These are phyloP conservation scores for Andrena hattorfiana DNA, from an alignment of 2,888 invertebrate genomes.

Conservation along the genomic window DNA sequence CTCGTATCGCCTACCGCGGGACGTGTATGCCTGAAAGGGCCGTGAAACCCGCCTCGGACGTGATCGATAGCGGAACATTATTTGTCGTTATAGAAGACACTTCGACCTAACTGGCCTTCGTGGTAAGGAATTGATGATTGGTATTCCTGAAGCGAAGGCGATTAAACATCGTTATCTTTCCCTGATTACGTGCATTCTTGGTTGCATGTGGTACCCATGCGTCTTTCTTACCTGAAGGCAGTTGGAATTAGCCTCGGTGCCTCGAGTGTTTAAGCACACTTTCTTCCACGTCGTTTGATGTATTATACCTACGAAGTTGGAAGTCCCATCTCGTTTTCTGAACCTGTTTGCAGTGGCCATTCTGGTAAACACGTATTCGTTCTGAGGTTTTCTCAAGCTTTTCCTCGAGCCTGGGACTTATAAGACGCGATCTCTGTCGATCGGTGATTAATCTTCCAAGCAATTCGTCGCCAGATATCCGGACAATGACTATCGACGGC, in stretches of 20 bases:
- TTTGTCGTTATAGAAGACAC: conserved; percentile 66
- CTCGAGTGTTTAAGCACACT: not conserved
- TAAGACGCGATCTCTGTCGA: conserved; percentile 19
- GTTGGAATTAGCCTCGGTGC: conserved; percentile 10
- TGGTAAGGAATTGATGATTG: conserved; percentile 46
- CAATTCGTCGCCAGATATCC: conserved; percentile 53
- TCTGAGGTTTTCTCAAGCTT: not conserved
- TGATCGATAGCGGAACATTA: conserved; percentile 70
- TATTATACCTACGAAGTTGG: not conserved
- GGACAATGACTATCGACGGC: conserved; percentile 57
- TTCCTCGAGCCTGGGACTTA: not conserved
- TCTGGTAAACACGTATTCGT: not conserved
- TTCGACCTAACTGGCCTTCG: not conserved
- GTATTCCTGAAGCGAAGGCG: conserved; percentile 43
- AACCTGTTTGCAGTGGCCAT: not conserved
- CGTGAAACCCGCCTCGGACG: conserved; percentile 45
- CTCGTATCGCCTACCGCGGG: conserved; percentile 43
- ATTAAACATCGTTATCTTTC: conserved; percentile 59
- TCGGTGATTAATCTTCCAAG: conserved; percentile 53
- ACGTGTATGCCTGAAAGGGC: conserved; percentile 55
- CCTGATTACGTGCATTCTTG: conserved; percentile 18
- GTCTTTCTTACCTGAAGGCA: conserved; percentile 15
- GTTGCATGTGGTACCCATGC: not conserved
- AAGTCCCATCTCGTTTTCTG: not conserved
- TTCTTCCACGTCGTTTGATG: not conserved